Evolutionary conservation across 2,113 vertebrate species (phyloP).

Genomic region (Microcebus ravelobensis): DNA sequence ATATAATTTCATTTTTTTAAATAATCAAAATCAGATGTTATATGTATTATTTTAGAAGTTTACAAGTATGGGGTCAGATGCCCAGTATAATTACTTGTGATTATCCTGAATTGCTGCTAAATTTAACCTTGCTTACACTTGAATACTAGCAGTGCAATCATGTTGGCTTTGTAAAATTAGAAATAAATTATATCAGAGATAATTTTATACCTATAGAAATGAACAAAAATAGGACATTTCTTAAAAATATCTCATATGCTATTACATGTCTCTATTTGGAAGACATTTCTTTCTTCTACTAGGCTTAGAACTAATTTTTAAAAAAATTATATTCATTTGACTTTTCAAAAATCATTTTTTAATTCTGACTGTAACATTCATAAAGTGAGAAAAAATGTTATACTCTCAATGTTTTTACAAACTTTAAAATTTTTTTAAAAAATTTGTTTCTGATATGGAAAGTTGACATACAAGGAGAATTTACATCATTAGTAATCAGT

Average conservation of each 20-base stretch:
- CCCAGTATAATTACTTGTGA: constrained; percentile 51
- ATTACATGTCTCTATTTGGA: neutral
- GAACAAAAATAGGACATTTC: neutral
- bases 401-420: neutral
- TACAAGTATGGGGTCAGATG: neutral
- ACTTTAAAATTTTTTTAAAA: neutral
- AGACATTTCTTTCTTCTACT: neutral
- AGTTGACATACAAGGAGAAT: neutral
- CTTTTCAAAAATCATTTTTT: neutral
- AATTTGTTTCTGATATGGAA: neutral
- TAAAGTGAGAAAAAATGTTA: neutral
- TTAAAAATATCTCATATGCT: neutral
- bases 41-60: constrained; percentile 49
- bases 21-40: neutral
- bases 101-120: constrained; percentile 66
- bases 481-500: neutral
- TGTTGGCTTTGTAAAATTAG: neutral
- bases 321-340: neutral
- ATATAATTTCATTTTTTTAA: neutral
- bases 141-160: constrained; percentile 59
- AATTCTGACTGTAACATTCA: neutral
- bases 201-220: neutral
- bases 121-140: constrained; percentile 58
- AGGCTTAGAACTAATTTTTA: neutral
- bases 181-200: constrained; percentile 40